These are phyloP conservation scores for Aporrectodea caliginosa DNA, from an alignment of 1,140 invertebrate species.

Conservation along the genomic window DNA sequence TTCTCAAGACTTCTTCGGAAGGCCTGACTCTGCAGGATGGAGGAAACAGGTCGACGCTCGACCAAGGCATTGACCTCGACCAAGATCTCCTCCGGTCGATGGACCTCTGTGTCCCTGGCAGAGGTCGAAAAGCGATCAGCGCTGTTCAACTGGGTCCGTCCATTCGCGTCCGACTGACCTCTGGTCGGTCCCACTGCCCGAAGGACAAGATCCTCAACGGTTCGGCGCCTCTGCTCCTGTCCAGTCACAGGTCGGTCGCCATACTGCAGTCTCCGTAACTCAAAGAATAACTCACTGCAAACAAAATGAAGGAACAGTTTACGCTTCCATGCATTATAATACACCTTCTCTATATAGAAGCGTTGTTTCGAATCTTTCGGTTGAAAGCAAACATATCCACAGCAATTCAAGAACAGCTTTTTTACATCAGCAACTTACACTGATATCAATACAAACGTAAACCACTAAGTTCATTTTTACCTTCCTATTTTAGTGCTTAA, in stretches of 20 bases:
- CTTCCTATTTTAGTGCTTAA: too few species aligned
- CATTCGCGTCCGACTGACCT: too few species aligned
- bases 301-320: conserved; percentile 4
- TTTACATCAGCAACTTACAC: too few species aligned
- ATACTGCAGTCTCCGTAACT: conserved; percentile 41
- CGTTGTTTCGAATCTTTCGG: too few species aligned
- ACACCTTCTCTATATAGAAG: too few species aligned
- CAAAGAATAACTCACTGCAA: conserved; percentile 47
- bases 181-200: background rate
- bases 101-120: conserved; percentile 32
- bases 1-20: conserved; percentile 44
- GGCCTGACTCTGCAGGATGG: conserved; percentile 37
- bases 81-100: conserved; percentile 45
- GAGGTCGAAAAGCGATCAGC: too few species aligned
- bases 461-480: too few species aligned
- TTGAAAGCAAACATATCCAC: too few species aligned
- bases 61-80: conserved; percentile 46
- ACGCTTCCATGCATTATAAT: too few species aligned
- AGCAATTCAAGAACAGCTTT: too few species aligned
- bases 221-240: conserved; percentile 36
- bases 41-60: conserved; percentile 43
- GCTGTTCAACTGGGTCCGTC: background rate
- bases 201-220: background rate
- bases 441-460: too few species aligned
- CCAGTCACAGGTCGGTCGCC: conserved; percentile 47